These are phyloP conservation scores for Procavia capensis DNA, from an alignment of 2,113 vertebrate species.

Conservation along the genomic window DNA sequence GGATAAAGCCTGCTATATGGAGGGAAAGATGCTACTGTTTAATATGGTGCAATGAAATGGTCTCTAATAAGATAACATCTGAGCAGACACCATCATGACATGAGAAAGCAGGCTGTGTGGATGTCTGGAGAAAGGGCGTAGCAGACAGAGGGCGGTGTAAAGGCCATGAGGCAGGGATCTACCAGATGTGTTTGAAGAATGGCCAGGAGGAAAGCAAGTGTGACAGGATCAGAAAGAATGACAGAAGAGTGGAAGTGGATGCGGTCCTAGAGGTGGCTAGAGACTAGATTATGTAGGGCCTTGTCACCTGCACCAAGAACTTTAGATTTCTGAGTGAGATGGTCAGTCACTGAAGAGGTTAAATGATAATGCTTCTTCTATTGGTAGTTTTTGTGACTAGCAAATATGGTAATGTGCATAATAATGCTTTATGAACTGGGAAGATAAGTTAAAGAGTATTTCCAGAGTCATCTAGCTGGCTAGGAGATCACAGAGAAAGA, in stretches of 20 bases:
- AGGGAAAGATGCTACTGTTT: background rate
- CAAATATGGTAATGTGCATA: background rate
- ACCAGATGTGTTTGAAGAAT: background rate
- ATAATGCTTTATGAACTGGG: background rate
- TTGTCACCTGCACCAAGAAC: background rate
- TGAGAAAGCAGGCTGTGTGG: background rate
- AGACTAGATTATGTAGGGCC: background rate
- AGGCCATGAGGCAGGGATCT: background rate
- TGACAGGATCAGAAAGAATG: background rate
- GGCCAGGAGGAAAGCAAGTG: background rate
- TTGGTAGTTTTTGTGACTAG: background rate
- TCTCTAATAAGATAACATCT: background rate
- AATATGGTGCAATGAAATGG: background rate
- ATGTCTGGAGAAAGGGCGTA: background rate
- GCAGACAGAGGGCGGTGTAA: background rate
- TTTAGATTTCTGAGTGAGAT: background rate
- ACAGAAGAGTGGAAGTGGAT: background rate
- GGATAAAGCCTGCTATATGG: no score
- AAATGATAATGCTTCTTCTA: background rate
- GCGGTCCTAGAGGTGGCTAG: background rate
- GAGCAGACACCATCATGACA: background rate
- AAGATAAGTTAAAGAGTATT: constrained; percentile 37
- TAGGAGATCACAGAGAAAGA: background rate
- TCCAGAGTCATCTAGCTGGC: background rate
- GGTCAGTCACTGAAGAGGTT: background rate